These are phyloP conservation scores for Trichechus manatus DNA, from an alignment of 2,113 vertebrate species.

Conservation along the genomic window DNA sequence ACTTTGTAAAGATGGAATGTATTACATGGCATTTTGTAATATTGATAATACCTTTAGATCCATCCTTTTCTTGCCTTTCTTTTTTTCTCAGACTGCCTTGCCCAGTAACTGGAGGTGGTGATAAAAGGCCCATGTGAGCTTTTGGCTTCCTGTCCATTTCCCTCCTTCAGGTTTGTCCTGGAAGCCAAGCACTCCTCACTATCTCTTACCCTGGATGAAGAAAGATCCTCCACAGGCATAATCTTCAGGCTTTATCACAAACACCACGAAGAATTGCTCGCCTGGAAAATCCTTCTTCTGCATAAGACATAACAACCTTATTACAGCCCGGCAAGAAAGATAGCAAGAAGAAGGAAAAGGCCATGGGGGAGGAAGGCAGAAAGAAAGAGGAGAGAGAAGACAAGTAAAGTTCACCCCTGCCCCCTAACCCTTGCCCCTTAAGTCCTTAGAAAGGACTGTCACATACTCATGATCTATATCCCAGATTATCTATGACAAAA, in stretches of 20 bases:
- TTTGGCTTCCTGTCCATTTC: background rate
- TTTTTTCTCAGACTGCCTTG: slow-evolving; percentile 26
- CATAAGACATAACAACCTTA: slow-evolving; percentile 62
- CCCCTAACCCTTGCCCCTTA: background rate
- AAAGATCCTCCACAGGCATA: slow-evolving; percentile 90
- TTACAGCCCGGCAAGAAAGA: slow-evolving; percentile 38
- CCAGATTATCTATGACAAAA: background rate
- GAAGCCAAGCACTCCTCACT: background rate
- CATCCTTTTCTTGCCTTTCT: slow-evolving; percentile 27
- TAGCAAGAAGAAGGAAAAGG: slow-evolving; percentile 12
- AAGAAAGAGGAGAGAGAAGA: slow-evolving; percentile 34
- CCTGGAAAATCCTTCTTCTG: slow-evolving; percentile 90
- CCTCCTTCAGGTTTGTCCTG: background rate
- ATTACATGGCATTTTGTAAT: background rate
- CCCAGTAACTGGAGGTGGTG: background rate
- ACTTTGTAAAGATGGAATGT: background rate
- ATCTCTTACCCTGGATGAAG: slow-evolving; percentile 86
- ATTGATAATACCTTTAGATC: background rate
- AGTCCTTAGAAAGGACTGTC: background rate
- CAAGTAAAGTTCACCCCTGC: background rate
- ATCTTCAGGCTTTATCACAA: slow-evolving; percentile 92
- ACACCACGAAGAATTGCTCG: slow-evolving; percentile 90
- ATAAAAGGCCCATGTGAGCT: background rate
- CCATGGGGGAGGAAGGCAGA: background rate
- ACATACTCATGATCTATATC: background rate